Base-by-base conservation (phyloP, 2,113 vertebrate genomes). In the Hystrix cristata region DNA sequence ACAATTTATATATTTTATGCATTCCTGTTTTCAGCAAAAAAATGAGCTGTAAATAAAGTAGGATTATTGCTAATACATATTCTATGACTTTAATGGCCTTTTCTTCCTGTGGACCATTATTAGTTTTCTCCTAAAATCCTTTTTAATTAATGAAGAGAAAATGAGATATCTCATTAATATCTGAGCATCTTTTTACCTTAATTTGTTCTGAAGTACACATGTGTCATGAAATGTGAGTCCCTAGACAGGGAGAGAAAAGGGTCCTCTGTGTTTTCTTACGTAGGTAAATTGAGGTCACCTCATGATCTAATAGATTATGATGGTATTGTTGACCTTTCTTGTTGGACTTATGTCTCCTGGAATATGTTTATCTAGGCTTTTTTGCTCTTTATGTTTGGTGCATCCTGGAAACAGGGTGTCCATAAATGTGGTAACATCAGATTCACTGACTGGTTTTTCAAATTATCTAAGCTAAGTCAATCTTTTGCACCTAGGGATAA, bases 91-190 rank as follows among this genome's bases (percentile, higher is more conserved):
- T 97, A 98, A 95, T 85, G 90, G 79, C 65, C 81, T 97, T 95
- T 81, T 95, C 69, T 95, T 97, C 83, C 94, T 86, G 76, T 97
- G 91, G 95, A 95, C 88, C 67, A 96, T 94, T 96, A 98, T 92
- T 96, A 97, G 95, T 97, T 98, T 96, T 96, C 95, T 97, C 90
- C 95, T 97, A 97, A 98, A 98, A 89, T 65, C 80, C 48, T 67
- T 95, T 97, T 97, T 98, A 98, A 98, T 97, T 98, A 97, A 97
- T 97, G 95, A 94, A 96, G 96, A 93, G 94, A 94, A 97, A 97
- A 95, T 90, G 84, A 62, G 55, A 85, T 90, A 91, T 96, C 97
- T 96, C 84, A 90, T 95, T 98, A 96, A 97, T 96, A 98, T 95
- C 90, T 46, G 89, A 96, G 81, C 76, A 85, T 95, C 71, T 90